These are phyloP conservation scores for Agrilus biguttatus DNA, from an alignment of 2,888 invertebrate genomes.

Conservation along the genomic window DNA sequence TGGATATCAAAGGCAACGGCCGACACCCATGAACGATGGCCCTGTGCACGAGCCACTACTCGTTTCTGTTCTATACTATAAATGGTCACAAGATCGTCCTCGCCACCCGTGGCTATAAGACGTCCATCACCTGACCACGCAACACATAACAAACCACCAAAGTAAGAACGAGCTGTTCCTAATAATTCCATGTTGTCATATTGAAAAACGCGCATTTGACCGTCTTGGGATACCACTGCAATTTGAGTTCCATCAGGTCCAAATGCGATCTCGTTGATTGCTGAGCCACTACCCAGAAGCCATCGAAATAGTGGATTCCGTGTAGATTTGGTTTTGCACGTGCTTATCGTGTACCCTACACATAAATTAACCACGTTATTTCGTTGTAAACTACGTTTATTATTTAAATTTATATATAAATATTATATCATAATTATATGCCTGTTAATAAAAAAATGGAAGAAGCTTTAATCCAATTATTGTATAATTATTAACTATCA, in stretches of 20 bases:
- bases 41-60: slow-evolving; percentile 94
- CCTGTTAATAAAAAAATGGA: too few relatives aligned
- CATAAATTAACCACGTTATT: too few relatives aligned
- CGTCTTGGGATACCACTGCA: slow-evolving; percentile 90
- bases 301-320: slow-evolving; percentile 90
- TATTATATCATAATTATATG: too few relatives aligned
- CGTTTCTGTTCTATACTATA: slow-evolving; percentile 88
- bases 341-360: slow-evolving; percentile 80
- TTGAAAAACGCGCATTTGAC: slow-evolving; percentile 88
- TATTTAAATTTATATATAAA: too few relatives aligned
- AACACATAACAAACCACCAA: slow-evolving; percentile 94
- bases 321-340: slow-evolving; percentile 91
- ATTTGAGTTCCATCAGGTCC: slow-evolving; percentile 87
- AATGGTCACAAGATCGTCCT: slow-evolving; percentile 95
- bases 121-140: slow-evolving; percentile 85
- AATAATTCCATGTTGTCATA: slow-evolving; percentile 95
- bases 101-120: slow-evolving; percentile 93
- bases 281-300: slow-evolving; percentile 54
- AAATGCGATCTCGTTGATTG: slow-evolving; percentile 95
- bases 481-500: too few relatives aligned
- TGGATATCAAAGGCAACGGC: slow-evolving; percentile 90
- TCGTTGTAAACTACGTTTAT: too few relatives aligned
- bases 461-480: too few relatives aligned
- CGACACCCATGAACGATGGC: slow-evolving; percentile 93
- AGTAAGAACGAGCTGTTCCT: slow-evolving; percentile 89